Base-by-base conservation (phyloP, 2,797 vertebrate species). In the Sphenodon punctatus region DNA sequence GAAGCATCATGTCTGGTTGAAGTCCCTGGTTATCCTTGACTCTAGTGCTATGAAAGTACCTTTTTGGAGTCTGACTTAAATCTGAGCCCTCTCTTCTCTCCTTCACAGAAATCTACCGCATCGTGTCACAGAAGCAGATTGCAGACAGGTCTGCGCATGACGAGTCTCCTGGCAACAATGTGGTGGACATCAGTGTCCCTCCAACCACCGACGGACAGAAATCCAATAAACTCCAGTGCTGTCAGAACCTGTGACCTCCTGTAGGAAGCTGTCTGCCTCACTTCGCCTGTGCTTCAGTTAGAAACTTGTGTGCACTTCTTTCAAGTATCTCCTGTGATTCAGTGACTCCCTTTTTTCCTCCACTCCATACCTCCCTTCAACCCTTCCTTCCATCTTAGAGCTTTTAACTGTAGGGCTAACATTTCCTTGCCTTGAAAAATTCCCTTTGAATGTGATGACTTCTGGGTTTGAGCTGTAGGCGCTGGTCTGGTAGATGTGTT, bases 101-200 rank as follows among this genome's bases (percentile, higher is more conserved):
- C 32, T 70, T 81, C 78, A 55, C 95, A 99, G 98, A 99, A 92
- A 99, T 99, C 91, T 99, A 99, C 91, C 98, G 98, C 94, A 99
- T 99, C 20, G 98, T 99, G 88, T 99, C 98, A 9, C 98, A 99
- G 96, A 99, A 99, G 95, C 98, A 99, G 91, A 99, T 99, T 3
- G 97, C 98, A 0, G 98, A 99, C 87, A 96, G 98, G 7, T 98
- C 97, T 3, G 98, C 97, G 6, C 98, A 99, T 0, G 98, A 99
- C 8, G 98, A 99, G 92, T 99, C 98, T 80, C 98, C 98, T 0
- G 98, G 98, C 86, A 99, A 99, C 97, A 99, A 99, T 0, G 98
- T 99, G 67, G 98, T 99, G 34, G 98, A 99, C 95, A 99, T 99
- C 96, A 99, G 97, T 1, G 98, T 99, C 68, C 98, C 98, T 2